Percentiles rank a stretch among this genome's conserved stretches.
These are phyloP conservation scores for Bhutanitis thaidina DNA, from an alignment of 2,888 invertebrate genomes.

Conservation along the genomic window DNA sequence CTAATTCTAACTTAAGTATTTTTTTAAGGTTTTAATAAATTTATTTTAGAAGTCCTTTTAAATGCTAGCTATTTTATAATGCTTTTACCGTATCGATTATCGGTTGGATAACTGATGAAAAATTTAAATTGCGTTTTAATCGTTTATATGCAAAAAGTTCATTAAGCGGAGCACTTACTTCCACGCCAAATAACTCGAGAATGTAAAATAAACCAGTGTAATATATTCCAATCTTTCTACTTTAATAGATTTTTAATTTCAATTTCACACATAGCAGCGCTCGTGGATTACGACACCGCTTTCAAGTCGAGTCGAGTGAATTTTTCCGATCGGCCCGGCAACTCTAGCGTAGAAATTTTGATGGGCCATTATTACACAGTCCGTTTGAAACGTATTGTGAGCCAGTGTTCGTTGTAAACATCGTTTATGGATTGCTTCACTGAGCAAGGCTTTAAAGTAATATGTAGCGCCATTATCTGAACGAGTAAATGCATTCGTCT, in stretches of 20 bases:
- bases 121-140: no score
- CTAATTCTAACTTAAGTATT: background rate
- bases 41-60: no score
- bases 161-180: background rate
- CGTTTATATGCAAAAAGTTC: no score
- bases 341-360: constrained; percentile 69
- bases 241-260: constrained; percentile 75
- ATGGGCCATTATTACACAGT: constrained; percentile 71
- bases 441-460: constrained; percentile 7
- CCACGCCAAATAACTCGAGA: constrained; percentile 1
- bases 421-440: constrained; percentile 17
- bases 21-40: background rate
- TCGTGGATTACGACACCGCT: constrained; percentile 56
- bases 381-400: constrained; percentile 70
- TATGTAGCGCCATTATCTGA: constrained; percentile 17
- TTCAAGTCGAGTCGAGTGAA: constrained; percentile 47
- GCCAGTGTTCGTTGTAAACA: constrained; percentile 30
- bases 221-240: constrained; percentile 53
- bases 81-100: no score
- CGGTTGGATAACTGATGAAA: no score
- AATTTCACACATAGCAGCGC: constrained; percentile 67
- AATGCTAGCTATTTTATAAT: no score
- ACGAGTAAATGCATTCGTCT: constrained; percentile 22
- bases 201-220: constrained; percentile 24
- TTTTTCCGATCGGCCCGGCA: constrained; percentile 63